Evolutionary conservation across 2,888 invertebrate genomes (phyloP), one percentile per base, ranked within the genome.

Genomic region (Drosophila affinis): DNA sequence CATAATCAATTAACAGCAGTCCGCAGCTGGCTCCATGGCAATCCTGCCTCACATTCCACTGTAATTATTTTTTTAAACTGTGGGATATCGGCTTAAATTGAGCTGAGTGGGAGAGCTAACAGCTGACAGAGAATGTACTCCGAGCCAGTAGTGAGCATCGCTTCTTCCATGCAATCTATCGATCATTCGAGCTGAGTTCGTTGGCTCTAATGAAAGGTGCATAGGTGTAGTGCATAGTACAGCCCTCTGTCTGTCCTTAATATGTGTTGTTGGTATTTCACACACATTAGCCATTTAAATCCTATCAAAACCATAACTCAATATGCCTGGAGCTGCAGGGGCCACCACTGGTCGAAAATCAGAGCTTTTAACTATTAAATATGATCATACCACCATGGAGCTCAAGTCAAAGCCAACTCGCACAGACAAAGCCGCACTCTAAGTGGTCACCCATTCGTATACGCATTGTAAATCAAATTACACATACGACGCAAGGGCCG

Each of bases 401-500:
- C 48, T 48, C 34, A 39, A 62, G 51, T 51, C 70, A 52, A 27
- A 54, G 49, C 53, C 71, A 29, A 29, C 29, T 27, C 9, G 4
- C 24, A 24, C 27, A 56, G 55, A 49, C 70, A 52, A 27, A 54
- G 53, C 53, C 71, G 29, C 61, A 55, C 49, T 48, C 69, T 49
- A 69, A 65, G 57, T 69, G 81, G 54, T 58, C 72, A 69, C 65
- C 63, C 76, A 65, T 68, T 62, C 71, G 47, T 45, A 63, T 55
- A 62, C 52, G 64, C 54, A 58, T 63, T 84, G 87, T 81, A 81
- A 81, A 85, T 87, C 82, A 85, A 79, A 85, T 82, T 76, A 70
- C 79, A 73, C 74, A 85, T 85, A 79, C 82, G 82, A 57, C 71
- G 44, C 60, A 65, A 76, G 67, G 55, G 61, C 70, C 67, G 54